phyloP scores from a whole-genome alignment of 2,797 vertebrate genomes.

The Tympanoctomys barrerae region DNA sequence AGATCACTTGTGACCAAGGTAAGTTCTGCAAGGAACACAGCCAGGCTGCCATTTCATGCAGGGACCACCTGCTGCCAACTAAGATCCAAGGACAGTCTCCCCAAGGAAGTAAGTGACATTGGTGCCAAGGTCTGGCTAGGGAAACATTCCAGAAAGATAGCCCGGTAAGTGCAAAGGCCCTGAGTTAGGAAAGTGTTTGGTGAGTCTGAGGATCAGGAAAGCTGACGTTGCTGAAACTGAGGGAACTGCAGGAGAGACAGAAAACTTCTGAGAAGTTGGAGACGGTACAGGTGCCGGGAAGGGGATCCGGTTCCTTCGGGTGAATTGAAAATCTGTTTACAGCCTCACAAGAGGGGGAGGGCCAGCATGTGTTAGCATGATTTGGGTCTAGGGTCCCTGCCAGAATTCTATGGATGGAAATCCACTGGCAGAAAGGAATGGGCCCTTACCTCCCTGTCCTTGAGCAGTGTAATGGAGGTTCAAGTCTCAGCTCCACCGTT shows the following conservation, averaged over 20 bases:
- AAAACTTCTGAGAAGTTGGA: neutral
- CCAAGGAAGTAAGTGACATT: no score
- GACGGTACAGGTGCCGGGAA: accelerated
- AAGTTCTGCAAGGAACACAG: neutral
- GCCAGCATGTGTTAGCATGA: accelerated
- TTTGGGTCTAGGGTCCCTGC: neutral
- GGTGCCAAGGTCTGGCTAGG: neutral
- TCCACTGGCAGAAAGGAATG: neutral
- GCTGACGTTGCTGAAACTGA: neutral
- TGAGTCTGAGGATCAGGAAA: neutral
- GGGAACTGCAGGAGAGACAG: neutral
- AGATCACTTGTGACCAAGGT: neutral
- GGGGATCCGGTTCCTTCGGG: neutral
- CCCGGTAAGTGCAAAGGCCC: neutral
- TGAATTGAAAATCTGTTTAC: neutral
- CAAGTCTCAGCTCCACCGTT: neutral
- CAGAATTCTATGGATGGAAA: neutral
- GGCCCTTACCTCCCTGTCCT: neutral
- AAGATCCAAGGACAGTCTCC: neutral
- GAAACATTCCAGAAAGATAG: neutral
- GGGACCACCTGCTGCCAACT: neutral
- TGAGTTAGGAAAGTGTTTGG: neutral
- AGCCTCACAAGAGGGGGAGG: neutral
- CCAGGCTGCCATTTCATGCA: neutral
- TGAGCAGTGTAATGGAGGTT: neutral